Percentiles rank a stretch among this genome's conserved stretches.
Evolutionary conservation across 2,797 vertebrate genomes (phyloP).

Genomic region (Adrianichthys oophorus): DNA sequence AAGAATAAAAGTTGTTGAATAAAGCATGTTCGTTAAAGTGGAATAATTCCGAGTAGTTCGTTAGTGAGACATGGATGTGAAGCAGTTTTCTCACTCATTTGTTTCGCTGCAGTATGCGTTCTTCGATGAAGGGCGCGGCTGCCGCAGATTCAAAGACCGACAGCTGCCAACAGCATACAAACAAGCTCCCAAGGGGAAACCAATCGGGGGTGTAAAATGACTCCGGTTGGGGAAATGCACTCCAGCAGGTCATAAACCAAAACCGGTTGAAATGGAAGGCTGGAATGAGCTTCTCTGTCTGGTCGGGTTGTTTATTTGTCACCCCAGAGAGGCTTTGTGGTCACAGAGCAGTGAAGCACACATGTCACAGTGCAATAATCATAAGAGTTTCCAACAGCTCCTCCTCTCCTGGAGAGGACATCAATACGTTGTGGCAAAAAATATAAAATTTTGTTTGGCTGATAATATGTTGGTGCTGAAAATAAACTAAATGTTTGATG

Average conservation of each 20-base stretch:
- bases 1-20: constrained; percentile 9
- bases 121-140: constrained; percentile 5
- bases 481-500: constrained; percentile 4
- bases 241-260: constrained; percentile 63
- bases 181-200: constrained; percentile 61
- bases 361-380: constrained; percentile 38
- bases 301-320: constrained; percentile 52
- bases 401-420: constrained; percentile 16
- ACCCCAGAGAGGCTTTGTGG: constrained; percentile 23
- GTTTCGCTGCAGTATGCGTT: constrained; percentile 14
- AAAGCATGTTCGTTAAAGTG: background rate
- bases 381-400: constrained; percentile 27
- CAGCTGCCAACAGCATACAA: constrained; percentile 58
- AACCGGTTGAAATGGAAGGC: constrained; percentile 47
- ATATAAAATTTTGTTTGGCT: background rate
- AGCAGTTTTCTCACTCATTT: constrained; percentile 31
- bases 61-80: constrained; percentile 8
- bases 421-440: constrained; percentile 15
- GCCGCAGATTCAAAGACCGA: constrained; percentile 30
- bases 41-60: background rate
- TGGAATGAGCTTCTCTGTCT: constrained; percentile 48
- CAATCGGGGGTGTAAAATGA: constrained; percentile 60
- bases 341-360: constrained; percentile 20
- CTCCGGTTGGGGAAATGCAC: constrained; percentile 56
- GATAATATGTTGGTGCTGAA: background rate